phyloP scores from a whole-genome alignment of 2,113 vertebrate species.

The Piprites chloris region DNA sequence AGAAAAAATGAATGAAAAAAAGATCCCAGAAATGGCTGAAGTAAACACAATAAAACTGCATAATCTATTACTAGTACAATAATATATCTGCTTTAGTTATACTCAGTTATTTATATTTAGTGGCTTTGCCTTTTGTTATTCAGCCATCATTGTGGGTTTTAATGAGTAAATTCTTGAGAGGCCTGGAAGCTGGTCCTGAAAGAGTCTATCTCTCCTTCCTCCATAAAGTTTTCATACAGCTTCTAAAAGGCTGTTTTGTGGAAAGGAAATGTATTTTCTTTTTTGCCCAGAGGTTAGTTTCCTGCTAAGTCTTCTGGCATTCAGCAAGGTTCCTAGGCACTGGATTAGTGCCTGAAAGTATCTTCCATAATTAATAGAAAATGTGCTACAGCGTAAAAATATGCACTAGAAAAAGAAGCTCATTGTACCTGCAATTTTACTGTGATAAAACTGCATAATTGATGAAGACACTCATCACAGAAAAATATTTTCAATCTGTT shows the following conservation, averaged over 20 bases:
- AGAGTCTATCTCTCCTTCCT: background rate
- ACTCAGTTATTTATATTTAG: background rate
- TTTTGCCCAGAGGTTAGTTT: background rate
- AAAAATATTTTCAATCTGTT: background rate
- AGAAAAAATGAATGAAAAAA: background rate
- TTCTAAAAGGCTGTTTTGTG: background rate
- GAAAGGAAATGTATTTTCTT: background rate
- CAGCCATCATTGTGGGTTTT: background rate
- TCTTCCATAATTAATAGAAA: background rate
- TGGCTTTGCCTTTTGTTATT: background rate
- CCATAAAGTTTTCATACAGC: background rate
- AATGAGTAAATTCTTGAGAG: background rate
- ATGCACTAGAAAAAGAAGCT: background rate
- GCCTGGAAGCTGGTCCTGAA: background rate
- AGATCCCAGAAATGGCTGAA: background rate
- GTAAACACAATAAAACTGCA: background rate
- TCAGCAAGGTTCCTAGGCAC: background rate
- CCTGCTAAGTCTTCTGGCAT: background rate
- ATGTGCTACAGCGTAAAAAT: background rate
- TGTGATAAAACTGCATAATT: background rate
- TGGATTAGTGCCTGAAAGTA: background rate
- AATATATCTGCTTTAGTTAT: background rate
- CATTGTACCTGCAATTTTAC: background rate
- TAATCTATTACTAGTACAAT: background rate
- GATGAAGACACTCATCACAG: background rate